Evolutionary conservation across 2,797 vertebrate genomes (phyloP).

Genomic region (Calcarius lapponicus): DNA sequence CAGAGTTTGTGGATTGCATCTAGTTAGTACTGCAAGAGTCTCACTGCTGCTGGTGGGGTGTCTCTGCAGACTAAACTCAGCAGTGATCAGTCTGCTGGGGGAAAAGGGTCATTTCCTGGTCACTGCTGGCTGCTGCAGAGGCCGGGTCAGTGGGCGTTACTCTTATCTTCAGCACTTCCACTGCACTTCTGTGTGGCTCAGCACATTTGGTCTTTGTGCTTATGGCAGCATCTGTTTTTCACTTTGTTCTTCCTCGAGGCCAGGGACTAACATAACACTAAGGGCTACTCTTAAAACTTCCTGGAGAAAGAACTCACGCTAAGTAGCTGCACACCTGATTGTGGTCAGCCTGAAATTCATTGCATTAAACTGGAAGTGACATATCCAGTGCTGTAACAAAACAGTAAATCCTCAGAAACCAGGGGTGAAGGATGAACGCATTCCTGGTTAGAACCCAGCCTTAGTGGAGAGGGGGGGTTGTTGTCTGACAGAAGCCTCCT

Average conservation of each 20-base stretch:
- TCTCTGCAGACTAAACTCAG: neutral
- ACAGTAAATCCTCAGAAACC: neutral
- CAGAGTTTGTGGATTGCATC: neutral
- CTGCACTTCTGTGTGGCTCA: neutral
- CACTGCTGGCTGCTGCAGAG: slow-evolving; percentile 13
- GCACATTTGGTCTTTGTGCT: neutral
- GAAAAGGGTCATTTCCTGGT: neutral
- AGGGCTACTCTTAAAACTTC: neutral
- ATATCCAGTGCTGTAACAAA: neutral
- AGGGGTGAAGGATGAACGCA: neutral
- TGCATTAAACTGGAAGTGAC: neutral
- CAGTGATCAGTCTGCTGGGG: fast-evolving
- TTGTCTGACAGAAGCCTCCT: neutral
- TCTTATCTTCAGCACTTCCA: slow-evolving; percentile 15
- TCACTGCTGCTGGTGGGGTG: neutral
- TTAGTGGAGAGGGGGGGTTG: neutral
- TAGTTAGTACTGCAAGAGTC: neutral
- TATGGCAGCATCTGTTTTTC: slow-evolving; percentile 3
- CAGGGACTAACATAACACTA: neutral
- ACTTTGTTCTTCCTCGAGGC: neutral
- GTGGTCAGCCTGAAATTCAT: neutral
- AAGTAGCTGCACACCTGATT: neutral
- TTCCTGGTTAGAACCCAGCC: neutral
- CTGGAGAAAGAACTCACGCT: neutral
- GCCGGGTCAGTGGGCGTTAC: neutral